phyloP scores from a whole-genome alignment of 2,113 vertebrate species.

The Dromiciops gliroides region DNA sequence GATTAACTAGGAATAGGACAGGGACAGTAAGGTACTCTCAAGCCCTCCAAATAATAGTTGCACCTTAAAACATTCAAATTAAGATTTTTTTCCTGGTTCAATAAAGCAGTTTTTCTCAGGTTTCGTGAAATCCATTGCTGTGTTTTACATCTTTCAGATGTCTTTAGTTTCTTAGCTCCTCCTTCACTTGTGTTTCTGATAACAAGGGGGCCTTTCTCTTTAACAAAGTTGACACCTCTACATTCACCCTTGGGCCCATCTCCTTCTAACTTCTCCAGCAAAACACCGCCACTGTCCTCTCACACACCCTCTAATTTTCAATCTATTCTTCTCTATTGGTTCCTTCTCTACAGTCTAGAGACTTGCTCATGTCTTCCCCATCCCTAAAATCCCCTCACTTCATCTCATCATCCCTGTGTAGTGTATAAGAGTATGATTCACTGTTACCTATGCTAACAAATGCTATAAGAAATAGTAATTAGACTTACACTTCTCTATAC shows the following conservation, averaged over 20 bases:
- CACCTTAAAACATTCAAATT: not conserved
- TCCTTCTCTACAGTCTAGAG: not conserved
- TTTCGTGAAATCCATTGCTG: slow-evolving; percentile 8
- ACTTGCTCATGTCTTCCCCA: not conserved
- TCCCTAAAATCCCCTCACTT: not conserved
- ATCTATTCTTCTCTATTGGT: not conserved
- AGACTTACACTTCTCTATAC: not conserved
- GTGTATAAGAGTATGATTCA: not conserved
- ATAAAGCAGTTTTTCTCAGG: slow-evolving; percentile 11
- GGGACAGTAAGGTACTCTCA: not conserved
- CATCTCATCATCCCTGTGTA: not conserved
- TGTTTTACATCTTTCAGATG: not conserved
- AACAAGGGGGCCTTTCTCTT: not conserved
- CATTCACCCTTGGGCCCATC: not conserved
- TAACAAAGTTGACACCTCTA: not conserved
- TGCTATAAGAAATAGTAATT: not conserved
- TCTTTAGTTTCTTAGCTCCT: not conserved
- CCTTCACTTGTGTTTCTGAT: not conserved
- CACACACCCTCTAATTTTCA: not conserved
- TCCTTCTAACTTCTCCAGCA: not conserved
- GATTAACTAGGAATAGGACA: not conserved
- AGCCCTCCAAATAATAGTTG: not conserved
- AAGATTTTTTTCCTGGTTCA: slow-evolving; percentile 15
- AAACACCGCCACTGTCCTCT: not conserved
- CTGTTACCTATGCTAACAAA: not conserved